Base-by-base conservation (phyloP, 2,113 vertebrate species). In the Elanoides forficatus region DNA sequence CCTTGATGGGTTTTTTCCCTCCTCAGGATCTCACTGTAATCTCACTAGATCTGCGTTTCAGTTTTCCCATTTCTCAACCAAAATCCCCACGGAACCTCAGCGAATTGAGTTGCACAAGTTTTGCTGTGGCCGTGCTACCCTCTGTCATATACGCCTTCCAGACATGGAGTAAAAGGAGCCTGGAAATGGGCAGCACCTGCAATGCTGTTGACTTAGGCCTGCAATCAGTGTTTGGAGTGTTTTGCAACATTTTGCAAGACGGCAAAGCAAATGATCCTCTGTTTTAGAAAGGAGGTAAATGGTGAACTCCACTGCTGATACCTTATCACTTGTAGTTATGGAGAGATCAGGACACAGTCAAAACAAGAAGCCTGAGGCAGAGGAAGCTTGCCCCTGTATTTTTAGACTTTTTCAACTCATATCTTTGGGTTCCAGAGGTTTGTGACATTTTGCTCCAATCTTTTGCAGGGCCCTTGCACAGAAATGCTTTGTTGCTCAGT, bases 81-180 rank as follows among this genome's bases (percentile, higher is more conserved):
- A 93, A 87, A 68, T 32, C 48, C 40, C 34, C 1, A 0, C 0
- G 2, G 52, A 27, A 88, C 65, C 29, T 42, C 48, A 40, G 70
- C 0, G 2, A 65, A 53, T 0, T n/a, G 58, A 23, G 45, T 5
- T 68, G 66, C n/a, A 15, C 1, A 10, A 43, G 22, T 65, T 65
- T 82, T 75, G 58, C 40, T 60, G 48, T 29, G 62, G 34, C 56
- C 9, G 1, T 43, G 48, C 60, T 45, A 0, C 79, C 30, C 4
- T 25, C n/a, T 73, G 62, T 59, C 9, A 3, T 8, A 5, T 1
- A 5, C 0, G 0, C 14, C 29, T 42, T 45, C 1, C 8, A 74
- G 59, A 22, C 0, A 0, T 6, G 43, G 58, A 66, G 26, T 10
- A 65, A 66, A 58, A n/a, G 25, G 63, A 55, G 86, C n/a, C 75